Evolutionary conservation across 1,140 invertebrate species (phyloP).

Genomic region (Eupeodes corollae): DNA sequence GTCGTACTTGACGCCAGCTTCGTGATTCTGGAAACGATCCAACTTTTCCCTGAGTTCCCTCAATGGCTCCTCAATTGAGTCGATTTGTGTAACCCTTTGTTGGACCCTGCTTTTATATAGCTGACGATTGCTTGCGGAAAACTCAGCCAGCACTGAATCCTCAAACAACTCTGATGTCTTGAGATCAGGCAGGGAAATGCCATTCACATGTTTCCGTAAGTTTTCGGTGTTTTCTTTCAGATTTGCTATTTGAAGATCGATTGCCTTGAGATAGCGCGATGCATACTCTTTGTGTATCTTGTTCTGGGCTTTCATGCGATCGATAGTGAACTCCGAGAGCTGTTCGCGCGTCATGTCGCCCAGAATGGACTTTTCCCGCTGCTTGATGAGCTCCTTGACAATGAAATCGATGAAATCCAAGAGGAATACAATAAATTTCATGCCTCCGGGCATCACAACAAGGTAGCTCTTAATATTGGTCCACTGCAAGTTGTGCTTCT

Average conservation of each 20-base stretch:
- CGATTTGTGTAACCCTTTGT: not conserved
- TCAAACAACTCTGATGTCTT: constrained; percentile 9
- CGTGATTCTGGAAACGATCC: constrained; percentile 18
- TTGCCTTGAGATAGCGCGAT: constrained; percentile 17
- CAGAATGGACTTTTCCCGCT: constrained; percentile 18
- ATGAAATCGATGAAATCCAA: constrained; percentile 27
- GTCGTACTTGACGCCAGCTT: constrained; percentile 9
- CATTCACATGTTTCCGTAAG: not conserved
- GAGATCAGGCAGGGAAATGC: constrained; percentile 4
- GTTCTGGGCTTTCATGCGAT: constrained; percentile 15
- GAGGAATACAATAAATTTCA: constrained; percentile 29
- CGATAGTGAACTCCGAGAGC: constrained; percentile 6
- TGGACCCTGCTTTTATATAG: constrained; percentile 8
- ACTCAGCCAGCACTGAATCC: constrained; percentile 15
- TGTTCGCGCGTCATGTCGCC: not conserved
- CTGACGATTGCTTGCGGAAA: constrained; percentile 12
- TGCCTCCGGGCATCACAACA: constrained; percentile 34
- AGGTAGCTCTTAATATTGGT: constrained; percentile 26
- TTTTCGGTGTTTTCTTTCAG: constrained; percentile 3
- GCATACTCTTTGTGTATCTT: constrained; percentile 20
- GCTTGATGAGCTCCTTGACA: constrained; percentile 19
- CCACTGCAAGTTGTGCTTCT: constrained; percentile 29
- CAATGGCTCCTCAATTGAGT: constrained; percentile 11
- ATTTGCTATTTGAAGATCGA: constrained; percentile 9
- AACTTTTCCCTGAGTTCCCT: constrained; percentile 16